Percentiles rank a stretch among this genome's conserved stretches.
These are phyloP conservation scores for Periphyllus acericola DNA, from an alignment of 2,888 invertebrate species.

Conservation along the genomic window DNA sequence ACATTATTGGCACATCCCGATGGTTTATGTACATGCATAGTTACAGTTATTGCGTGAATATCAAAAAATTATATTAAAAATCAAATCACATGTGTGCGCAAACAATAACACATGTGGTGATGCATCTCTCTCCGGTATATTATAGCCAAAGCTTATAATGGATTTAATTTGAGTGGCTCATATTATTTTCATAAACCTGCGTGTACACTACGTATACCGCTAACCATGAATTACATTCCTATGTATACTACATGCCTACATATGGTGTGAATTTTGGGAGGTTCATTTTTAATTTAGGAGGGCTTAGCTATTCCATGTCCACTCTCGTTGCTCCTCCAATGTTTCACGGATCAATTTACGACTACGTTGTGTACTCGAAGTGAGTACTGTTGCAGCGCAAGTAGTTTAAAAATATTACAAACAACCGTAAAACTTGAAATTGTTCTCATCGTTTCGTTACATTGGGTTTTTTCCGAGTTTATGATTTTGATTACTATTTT, in stretches of 20 bases:
- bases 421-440: background rate
- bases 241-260: background rate
- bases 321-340: no score
- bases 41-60: no score
- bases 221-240: background rate
- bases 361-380: background rate
- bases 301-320: background rate
- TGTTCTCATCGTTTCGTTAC: background rate
- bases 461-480: conserved; percentile 7
- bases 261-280: background rate
- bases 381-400: background rate
- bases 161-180: no score
- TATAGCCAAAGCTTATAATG: no score
- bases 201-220: no score
- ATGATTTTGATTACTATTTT: conserved; percentile 16
- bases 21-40: no score
- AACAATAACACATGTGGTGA: no score
- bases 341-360: background rate
- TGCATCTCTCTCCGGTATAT: no score
- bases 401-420: background rate
- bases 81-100: no score
- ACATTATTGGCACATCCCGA: no score
- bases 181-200: no score
- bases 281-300: background rate
- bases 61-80: no score